Percentiles rank a stretch among this genome's conserved stretches.
phyloP scores from a whole-genome alignment of 2,797 vertebrate genomes.

The Danio jaintianensis region DNA sequence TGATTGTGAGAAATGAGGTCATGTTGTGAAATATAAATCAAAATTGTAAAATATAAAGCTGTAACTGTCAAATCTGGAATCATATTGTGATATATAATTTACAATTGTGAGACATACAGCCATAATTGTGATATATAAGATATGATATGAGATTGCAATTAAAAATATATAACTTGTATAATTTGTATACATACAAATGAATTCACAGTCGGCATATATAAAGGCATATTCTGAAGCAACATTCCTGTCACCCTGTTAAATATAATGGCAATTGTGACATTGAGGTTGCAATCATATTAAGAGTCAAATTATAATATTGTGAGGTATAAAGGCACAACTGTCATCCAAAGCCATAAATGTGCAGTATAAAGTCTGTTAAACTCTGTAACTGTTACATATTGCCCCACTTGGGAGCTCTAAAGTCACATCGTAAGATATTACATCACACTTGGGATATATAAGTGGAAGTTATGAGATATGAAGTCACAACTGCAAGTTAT shows the following conservation, averaged over 20 bases:
- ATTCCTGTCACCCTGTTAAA: too few relatives aligned
- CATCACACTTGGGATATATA: not conserved
- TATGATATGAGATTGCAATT: not conserved
- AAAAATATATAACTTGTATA: too few relatives aligned
- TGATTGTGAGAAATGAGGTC: not conserved
- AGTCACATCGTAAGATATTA: not conserved
- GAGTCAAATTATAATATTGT: too few relatives aligned
- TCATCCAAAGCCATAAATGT: too few relatives aligned
- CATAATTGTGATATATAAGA: not conserved
- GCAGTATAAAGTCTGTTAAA: too few relatives aligned
- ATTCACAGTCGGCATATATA: not conserved
- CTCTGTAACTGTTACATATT: too few relatives aligned
- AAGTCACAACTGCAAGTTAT: not conserved
- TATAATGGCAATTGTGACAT: not conserved
- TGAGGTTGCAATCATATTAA: too few relatives aligned
- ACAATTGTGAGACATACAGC: not conserved
- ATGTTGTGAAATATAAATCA: not conserved
- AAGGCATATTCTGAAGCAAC: not conserved
- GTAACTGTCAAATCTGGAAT: not conserved
- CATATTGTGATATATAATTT: not conserved
- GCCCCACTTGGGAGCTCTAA: not conserved
- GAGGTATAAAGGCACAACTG: too few relatives aligned
- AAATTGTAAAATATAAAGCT: not conserved
- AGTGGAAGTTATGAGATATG: not conserved
- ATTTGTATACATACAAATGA: too few relatives aligned